Base-by-base conservation (phyloP, 2,888 invertebrate genomes). In the Clostera curtula region DNA sequence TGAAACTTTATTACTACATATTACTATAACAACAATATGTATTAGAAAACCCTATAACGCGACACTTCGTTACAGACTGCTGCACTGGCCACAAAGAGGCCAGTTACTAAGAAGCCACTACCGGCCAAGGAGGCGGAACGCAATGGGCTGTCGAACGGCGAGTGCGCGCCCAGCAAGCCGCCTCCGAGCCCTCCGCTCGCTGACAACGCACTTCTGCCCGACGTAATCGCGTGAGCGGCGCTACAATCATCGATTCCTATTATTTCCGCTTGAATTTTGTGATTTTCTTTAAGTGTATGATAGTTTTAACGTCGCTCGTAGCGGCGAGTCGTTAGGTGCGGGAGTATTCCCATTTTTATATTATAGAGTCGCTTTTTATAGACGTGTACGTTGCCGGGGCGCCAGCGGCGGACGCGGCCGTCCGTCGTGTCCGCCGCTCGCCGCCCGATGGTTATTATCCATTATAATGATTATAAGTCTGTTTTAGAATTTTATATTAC, bases 401-500 rank as follows among this genome's bases (percentile, higher is more conserved):
- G 40, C 22, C 31, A 27, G 36, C 31, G 29, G 29, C 29, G 30
- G 38, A 17, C 25, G 36, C 30, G 22, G 23, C 20, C 29, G 20
- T 42, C 27, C 24, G 15, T 4, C 25, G 19, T 20, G 19, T 7
- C 31, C 29, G 34, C 42, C 34, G 24, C 40, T 34, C 36, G 49
- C 44, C 42, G 45, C 50, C 36, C 44, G 40, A 40, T 56, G 59
- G 63, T 70, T 66, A 67, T 71, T 72, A 70, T 74, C 65, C 70
- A 74, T 64, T 76, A 66, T 67, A 57, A 67, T 58, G 49, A 73
- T 65, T 70, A 69, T 67, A 74, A 77, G 76, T 77, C 75, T 74
- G 77, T 80, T 73, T 79, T 80, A 82, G 79, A 82, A 76, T 83
- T 83, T 83, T 82, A 82, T 82, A 83, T 77, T 82, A 80, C 80